Evolutionary conservation across 1,140 invertebrate species (phyloP).

Genomic region (Drosophila ambigua): DNA sequence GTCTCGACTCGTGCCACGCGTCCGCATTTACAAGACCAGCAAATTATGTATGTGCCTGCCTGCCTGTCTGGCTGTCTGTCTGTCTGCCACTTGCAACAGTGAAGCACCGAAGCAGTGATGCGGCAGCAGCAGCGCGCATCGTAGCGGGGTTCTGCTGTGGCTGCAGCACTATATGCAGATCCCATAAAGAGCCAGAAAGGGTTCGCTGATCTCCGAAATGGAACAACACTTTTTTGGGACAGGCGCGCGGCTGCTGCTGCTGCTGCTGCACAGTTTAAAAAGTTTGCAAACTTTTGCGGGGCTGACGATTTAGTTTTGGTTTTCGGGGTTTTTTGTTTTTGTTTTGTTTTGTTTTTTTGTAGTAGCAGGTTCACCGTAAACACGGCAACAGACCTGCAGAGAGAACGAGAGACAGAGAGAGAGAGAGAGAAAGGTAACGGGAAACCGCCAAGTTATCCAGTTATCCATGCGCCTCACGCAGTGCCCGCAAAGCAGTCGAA

Average conservation of each 20-base stretch:
- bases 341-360: slow-evolving; percentile 21
- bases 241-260: background rate
- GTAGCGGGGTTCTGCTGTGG: slow-evolving; percentile 7
- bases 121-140: too few species aligned
- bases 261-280: slow-evolving; percentile 36
- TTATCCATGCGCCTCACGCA: slow-evolving; percentile 72
- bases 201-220: slow-evolving; percentile 42
- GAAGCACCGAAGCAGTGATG: too few species aligned
- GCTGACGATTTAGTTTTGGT: slow-evolving; percentile 59
- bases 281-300: slow-evolving; percentile 40
- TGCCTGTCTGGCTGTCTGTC: background rate
- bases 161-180: slow-evolving; percentile 10
- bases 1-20: slow-evolving; percentile 69
- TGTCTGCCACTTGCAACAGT: background rate
- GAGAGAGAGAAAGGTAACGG: slow-evolving; percentile 23
- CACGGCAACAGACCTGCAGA: slow-evolving; percentile 20
- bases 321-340: slow-evolving; percentile 11
- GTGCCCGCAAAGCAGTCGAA: slow-evolving; percentile 38
- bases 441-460: slow-evolving; percentile 52
- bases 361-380: slow-evolving; percentile 69
- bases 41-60: slow-evolving; percentile 23
- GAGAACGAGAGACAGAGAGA: slow-evolving; percentile 2
- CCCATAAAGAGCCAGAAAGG: slow-evolving; percentile 32
- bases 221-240: slow-evolving; percentile 30
- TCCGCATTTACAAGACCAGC: slow-evolving; percentile 38